Evolutionary conservation across 2,797 vertebrate species (phyloP).

Genomic region (Enteromius radiatus): DNA sequence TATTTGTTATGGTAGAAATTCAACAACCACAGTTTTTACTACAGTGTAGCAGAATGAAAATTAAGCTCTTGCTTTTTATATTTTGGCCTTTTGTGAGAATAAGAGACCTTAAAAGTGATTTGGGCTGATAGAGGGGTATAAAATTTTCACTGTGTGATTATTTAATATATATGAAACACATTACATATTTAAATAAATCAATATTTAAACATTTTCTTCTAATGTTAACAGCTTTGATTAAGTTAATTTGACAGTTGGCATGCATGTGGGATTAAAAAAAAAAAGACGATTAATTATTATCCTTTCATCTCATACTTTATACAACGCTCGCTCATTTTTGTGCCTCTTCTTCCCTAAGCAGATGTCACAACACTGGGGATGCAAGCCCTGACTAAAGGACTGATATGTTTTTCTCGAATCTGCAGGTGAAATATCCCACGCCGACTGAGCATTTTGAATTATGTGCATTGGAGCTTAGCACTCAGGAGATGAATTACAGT

Average conservation of each 20-base stretch:
- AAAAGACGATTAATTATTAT: background rate
- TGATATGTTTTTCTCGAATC: conserved; percentile 35
- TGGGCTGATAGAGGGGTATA: too few relatives aligned
- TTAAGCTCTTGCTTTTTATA: background rate
- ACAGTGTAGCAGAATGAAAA: too few relatives aligned
- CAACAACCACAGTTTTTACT: too few relatives aligned
- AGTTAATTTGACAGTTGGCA: background rate
- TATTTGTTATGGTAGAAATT: too few relatives aligned
- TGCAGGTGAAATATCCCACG: conserved; percentile 57
- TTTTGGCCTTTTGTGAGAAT: background rate
- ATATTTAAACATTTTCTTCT: background rate
- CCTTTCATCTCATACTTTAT: background rate
- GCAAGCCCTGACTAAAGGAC: conserved; percentile 1
- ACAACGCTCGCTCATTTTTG: background rate
- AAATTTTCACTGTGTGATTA: background rate
- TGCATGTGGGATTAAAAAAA: background rate
- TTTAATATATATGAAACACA: too few relatives aligned
- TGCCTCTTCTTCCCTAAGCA: conserved; percentile 3
- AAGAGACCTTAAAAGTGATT: background rate
- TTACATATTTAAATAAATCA: too few relatives aligned
- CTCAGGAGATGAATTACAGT: conserved; percentile 55
- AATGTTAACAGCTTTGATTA: background rate
- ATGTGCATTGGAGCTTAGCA: conserved; percentile 61
- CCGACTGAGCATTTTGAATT: conserved; percentile 62
- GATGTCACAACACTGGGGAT: background rate